These are phyloP conservation scores for Pollenia griseotomentosa DNA, from an alignment of 2,888 invertebrate species.

Conservation along the genomic window DNA sequence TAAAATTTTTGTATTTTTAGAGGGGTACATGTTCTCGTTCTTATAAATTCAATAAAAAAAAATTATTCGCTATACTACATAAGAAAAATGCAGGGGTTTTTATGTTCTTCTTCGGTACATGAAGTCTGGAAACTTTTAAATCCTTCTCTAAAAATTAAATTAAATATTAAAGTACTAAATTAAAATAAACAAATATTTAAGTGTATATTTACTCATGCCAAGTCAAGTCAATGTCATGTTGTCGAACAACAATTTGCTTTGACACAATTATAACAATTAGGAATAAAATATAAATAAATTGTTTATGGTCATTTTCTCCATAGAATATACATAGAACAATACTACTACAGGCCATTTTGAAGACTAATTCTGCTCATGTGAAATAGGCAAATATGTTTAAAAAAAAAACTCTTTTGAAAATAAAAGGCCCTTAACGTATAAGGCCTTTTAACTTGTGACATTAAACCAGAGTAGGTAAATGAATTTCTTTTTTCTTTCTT, in stretches of 20 bases:
- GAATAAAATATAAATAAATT: conserved; percentile 11
- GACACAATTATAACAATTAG: conserved; percentile 60
- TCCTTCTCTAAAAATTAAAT: no score
- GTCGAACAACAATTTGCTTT: conserved; percentile 43
- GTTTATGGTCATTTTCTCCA: conserved; percentile 24
- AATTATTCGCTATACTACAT: no score
- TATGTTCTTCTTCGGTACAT: no score
- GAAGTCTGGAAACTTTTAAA: no score
- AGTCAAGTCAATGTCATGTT: conserved; percentile 60
- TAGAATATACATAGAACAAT: not conserved
- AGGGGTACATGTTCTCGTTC: no score
- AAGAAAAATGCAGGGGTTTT: no score
- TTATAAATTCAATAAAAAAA: no score
- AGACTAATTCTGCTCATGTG: not conserved
- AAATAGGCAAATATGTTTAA: not conserved
- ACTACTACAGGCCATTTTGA: not conserved
- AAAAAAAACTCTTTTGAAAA: not conserved
- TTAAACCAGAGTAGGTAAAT: no score
- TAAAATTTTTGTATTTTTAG: no score
- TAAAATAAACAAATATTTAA: no score
- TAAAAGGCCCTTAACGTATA: not conserved
- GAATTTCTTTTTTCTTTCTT: no score
- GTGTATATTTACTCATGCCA: not conserved
- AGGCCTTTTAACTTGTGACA: not conserved
- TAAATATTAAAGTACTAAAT: no score